These are phyloP conservation scores for Rhinogobius similis DNA, from an alignment of 2,113 vertebrate species.

Conservation along the genomic window DNA sequence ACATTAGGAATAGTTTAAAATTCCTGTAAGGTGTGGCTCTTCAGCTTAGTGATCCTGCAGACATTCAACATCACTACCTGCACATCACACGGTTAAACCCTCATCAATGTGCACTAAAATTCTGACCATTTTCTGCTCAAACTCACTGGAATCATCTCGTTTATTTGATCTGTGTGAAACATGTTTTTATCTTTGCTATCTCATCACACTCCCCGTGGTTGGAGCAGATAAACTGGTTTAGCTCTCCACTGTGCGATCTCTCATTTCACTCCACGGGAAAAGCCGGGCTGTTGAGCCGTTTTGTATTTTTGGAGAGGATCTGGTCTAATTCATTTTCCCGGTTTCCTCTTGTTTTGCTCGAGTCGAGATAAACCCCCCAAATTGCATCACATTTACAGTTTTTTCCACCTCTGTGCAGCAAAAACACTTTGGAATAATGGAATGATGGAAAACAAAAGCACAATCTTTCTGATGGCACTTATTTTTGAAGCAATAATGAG, in stretches of 20 bases:
- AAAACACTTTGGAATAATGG: not conserved
- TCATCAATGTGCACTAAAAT: not conserved
- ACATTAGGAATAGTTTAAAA: no score
- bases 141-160: not conserved
- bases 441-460: not conserved
- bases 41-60: no score
- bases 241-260: not conserved
- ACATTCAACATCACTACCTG: not conserved
- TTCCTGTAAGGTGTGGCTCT: no score
- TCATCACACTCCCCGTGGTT: not conserved
- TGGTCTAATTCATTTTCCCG: not conserved
- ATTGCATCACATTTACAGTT: not conserved
- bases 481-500: not conserved
- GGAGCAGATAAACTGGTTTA: not conserved
- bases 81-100: not conserved
- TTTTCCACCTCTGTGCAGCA: not conserved
- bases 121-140: not conserved
- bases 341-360: not conserved
- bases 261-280: not conserved
- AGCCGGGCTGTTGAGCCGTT: not conserved
- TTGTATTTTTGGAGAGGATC: slow-evolving; percentile 1
- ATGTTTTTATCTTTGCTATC: not conserved
- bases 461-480: not conserved
- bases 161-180: not conserved
- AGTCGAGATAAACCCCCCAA: not conserved